Evolutionary conservation across 37 sponge, comb jelly and placozoan species (phyloP), one percentile per base, ranked within the genome.

Genomic region (Lycopodina hypogea): DNA sequence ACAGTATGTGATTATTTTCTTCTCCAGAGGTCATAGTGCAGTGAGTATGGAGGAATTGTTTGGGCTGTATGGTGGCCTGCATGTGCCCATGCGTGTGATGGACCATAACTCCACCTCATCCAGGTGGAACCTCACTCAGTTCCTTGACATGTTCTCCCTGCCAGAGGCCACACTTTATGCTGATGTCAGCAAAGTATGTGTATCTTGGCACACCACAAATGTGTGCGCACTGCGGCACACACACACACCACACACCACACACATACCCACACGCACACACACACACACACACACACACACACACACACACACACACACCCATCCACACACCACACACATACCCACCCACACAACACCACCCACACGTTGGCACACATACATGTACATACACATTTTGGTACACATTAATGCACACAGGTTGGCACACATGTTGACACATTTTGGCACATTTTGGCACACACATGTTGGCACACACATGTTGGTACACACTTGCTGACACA

Each of bases 101-200:
- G 87, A 93, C 52, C 48, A 66, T 30, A 12, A 35, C 23, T 26
- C 70, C 32, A 39, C 62, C 35, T 29, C 51, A 1, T 34, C 42
- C 35, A 69, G 67, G 42, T 76, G 68, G 58, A 50, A 79, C 48
- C 75, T 93, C 50, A 71, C 75, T 11, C 94, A 96, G 32, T 90
- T 94, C 55, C 76, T 90, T 9, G 97, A 96, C 75, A 57, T 86
- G 34, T 93, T 93, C 70, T 89, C 97, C 23, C 51, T 83, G 11
- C 84, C 97, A 60, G 97, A 93, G 58, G 75, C 91, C 32, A 76
- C 91, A 12, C 81, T 96, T 18, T 59, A 90, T 36, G 83, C 87
- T 74, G 89, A 96, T 61, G 64, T 89, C n/a, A 66, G 78, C 35
- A 79, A 96, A 75, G 95, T 95, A 50, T 75, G 89, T 14, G 15